Evolutionary conservation across 2,888 invertebrate genomes (phyloP).

Genomic region (Nemotelus nigrinus): DNA sequence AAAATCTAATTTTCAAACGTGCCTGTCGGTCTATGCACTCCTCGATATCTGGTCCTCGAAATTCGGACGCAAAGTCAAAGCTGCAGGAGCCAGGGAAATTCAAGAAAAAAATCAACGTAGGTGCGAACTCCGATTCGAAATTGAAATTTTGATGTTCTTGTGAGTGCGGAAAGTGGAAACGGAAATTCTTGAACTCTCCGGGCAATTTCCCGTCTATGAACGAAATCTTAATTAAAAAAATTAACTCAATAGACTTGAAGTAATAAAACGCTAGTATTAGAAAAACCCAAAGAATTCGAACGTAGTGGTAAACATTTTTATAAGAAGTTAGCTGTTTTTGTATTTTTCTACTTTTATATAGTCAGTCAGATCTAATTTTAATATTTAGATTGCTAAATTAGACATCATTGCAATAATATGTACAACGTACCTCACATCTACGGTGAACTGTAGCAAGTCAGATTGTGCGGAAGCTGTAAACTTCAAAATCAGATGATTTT

Average conservation of each 20-base stretch:
- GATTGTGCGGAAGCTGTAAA: too few relatives aligned
- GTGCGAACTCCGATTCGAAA: slow-evolving; percentile 28
- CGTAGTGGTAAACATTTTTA: slow-evolving; percentile 42
- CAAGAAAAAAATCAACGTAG: slow-evolving; percentile 6
- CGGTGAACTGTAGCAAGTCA: too few relatives aligned
- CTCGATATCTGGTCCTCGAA: slow-evolving; percentile 38
- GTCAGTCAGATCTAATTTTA: slow-evolving; percentile 42
- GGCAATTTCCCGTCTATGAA: too few relatives aligned
- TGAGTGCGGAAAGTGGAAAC: slow-evolving; percentile 22
- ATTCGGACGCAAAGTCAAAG: slow-evolving; percentile 14
- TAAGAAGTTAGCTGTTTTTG: slow-evolving; percentile 51
- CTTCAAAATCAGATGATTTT: too few relatives aligned
- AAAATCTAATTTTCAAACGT: slow-evolving; percentile 2
- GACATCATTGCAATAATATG: slow-evolving; percentile 32
- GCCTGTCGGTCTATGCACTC: not conserved
- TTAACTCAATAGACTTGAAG: slow-evolving; percentile 23
- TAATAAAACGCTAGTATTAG: slow-evolving; percentile 35
- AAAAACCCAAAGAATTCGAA: slow-evolving; percentile 18
- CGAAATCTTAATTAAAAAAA: slow-evolving; percentile 14
- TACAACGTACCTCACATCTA: slow-evolving; percentile 14
- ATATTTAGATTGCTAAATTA: slow-evolving; percentile 30
- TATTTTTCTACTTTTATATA: slow-evolving; percentile 54
- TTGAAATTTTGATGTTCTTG: slow-evolving; percentile 11
- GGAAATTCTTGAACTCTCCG: not conserved
- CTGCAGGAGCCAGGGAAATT: not conserved